These are phyloP conservation scores for Seira musarum DNA, from an alignment of 2,888 invertebrate species.

Conservation along the genomic window DNA sequence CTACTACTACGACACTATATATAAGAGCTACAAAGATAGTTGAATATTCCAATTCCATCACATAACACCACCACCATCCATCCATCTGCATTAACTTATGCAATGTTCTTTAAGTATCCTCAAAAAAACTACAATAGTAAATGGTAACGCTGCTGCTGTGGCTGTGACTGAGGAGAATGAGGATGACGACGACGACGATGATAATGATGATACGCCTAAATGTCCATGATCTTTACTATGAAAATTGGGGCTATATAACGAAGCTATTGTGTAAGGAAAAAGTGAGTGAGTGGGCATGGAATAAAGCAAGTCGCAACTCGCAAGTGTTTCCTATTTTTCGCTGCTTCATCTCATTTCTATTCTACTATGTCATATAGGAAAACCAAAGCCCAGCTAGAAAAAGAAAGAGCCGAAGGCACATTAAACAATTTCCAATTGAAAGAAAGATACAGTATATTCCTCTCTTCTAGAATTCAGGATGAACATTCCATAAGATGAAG, in stretches of 20 bases:
- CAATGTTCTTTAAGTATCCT: conserved; percentile 16
- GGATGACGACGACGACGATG: too few species aligned
- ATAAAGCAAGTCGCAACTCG: not conserved
- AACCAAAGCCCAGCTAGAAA: not conserved
- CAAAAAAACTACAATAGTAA: conserved; percentile 26
- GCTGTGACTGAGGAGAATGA: too few species aligned
- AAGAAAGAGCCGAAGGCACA: too few species aligned
- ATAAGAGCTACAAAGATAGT: not conserved
- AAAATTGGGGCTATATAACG: too few species aligned
- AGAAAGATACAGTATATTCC: too few species aligned
- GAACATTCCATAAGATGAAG: too few species aligned
- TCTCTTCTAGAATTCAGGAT: too few species aligned
- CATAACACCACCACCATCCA: not conserved
- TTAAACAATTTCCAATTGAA: too few species aligned
- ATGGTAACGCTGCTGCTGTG: too few species aligned
- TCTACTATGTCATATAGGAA: not conserved
- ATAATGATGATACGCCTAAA: conserved; percentile 49
- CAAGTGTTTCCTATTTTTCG: not conserved
- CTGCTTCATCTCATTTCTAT: not conserved
- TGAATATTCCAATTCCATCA: conserved; percentile 3
- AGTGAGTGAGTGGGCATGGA: too few species aligned
- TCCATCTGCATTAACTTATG: conserved; percentile 18
- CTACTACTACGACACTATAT: too few species aligned
- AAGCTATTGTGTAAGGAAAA: too few species aligned
- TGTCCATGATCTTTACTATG: conserved; percentile 52